Evolutionary conservation across 35 echinoderm and acorn worm genomes (phyloP).

Genomic region (Acanthaster planci): DNA sequence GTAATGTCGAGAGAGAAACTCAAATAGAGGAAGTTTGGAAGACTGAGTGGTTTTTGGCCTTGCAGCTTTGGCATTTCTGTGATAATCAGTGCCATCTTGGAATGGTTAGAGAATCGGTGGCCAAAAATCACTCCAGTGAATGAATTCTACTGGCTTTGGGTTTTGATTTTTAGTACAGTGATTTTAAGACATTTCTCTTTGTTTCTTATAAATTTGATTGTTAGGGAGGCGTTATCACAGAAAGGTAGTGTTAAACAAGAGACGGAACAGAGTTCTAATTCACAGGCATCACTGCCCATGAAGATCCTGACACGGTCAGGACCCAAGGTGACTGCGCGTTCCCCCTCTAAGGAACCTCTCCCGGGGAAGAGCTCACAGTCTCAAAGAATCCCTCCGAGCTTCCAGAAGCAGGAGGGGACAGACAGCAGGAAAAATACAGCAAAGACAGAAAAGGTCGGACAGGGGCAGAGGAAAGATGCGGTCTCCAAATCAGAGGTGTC

Average conservation of each 20-base stretch:
- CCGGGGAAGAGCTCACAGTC: not conserved
- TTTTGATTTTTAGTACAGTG: not conserved
- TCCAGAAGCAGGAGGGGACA: not conserved
- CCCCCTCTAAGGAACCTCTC: not conserved
- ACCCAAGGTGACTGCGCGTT: not conserved
- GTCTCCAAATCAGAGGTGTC: not conserved
- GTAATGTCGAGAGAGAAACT: too few relatives aligned
- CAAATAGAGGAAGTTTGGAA: too few relatives aligned
- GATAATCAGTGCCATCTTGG: too few relatives aligned
- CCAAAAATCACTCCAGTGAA: too few relatives aligned
- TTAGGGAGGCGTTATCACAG: not conserved
- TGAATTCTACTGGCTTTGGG: too few relatives aligned
- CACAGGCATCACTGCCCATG: not conserved
- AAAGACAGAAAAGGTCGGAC: not conserved
- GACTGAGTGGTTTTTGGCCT: too few relatives aligned
- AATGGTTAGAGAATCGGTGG: too few relatives aligned
- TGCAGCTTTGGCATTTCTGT: too few relatives aligned
- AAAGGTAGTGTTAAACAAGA: not conserved
- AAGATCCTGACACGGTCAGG: not conserved
- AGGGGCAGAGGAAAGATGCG: not conserved
- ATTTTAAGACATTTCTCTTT: not conserved
- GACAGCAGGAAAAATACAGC: not conserved
- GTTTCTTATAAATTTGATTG: not conserved
- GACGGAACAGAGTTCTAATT: not conserved
- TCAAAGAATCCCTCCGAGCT: not conserved